These are phyloP conservation scores for Phaedon cochleariae DNA, from an alignment of 2,888 invertebrate genomes.

Conservation along the genomic window DNA sequence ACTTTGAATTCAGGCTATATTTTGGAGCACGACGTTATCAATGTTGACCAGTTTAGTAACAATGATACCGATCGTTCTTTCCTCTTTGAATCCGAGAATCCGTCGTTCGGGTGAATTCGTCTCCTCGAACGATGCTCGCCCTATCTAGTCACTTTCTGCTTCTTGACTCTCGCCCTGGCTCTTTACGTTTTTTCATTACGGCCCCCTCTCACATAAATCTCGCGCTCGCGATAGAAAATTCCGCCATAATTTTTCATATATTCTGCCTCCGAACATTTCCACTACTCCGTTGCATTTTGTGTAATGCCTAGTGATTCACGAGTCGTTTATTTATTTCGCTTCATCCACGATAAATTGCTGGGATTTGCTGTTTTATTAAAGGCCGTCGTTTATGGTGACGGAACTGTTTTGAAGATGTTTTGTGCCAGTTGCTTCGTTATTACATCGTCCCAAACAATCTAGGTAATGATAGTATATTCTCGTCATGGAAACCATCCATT, in stretches of 20 bases:
- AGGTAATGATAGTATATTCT: no score
- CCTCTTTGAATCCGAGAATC: no score
- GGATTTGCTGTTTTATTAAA: constrained; percentile 16
- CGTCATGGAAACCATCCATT: no score
- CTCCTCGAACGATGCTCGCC: no score
- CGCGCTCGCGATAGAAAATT: constrained; percentile 42
- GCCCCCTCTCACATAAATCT: constrained; percentile 45
- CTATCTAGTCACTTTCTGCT: no score
- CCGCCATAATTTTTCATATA: constrained; percentile 51
- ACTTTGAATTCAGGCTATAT: no score
- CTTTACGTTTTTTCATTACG: constrained; percentile 37
- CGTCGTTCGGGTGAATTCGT: no score
- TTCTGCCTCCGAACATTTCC: constrained; percentile 32
- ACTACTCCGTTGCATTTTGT: constrained; percentile 39
- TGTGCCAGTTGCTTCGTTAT: not conserved
- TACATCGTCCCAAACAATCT: no score
- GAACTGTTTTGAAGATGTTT: not conserved
- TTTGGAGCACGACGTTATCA: no score
- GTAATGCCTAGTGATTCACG: constrained; percentile 44
- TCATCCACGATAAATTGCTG: constrained; percentile 10
- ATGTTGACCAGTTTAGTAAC: no score
- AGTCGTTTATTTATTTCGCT: constrained; percentile 30
- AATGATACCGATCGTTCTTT: no score
- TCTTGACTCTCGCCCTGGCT: constrained; percentile 32
- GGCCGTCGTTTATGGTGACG: constrained; percentile 2